These are phyloP conservation scores for Cyrtodaria siliqua DNA, from an alignment of 2,888 invertebrate genomes.

Conservation along the genomic window DNA sequence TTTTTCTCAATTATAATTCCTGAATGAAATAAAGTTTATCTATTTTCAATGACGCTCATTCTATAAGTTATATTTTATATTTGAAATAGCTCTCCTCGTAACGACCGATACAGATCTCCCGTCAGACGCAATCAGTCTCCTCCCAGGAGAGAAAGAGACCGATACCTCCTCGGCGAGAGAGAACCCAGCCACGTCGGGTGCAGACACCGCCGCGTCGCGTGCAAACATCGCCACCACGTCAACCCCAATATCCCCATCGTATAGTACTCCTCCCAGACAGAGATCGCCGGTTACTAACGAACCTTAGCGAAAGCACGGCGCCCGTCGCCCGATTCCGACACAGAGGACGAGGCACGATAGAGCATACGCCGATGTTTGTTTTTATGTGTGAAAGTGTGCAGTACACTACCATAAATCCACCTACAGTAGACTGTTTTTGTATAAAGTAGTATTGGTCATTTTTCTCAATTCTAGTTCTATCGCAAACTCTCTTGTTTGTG, in stretches of 20 bases:
- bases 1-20: too few species aligned
- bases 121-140: background rate
- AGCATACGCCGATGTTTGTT: too few species aligned
- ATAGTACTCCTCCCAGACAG: conserved; percentile 15
- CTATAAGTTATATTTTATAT: too few species aligned
- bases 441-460: too few species aligned
- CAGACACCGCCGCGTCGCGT: background rate
- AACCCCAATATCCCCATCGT: background rate
- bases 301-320: conserved; percentile 17
- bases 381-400: too few species aligned
- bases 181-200: background rate
- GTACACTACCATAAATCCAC: too few species aligned
- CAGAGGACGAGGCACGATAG: conserved; percentile 29
- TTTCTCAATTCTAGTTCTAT: too few species aligned
- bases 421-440: too few species aligned
- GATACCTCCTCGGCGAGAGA: background rate
- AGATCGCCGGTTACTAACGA: conserved; percentile 6
- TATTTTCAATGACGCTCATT: too few species aligned
- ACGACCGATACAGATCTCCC: background rate
- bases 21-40: too few species aligned
- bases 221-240: background rate
- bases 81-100: too few species aligned
- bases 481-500: too few species aligned
- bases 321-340: conserved; percentile 32
- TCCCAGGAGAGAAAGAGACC: background rate